Percentiles rank a stretch among this genome's conserved stretches.
Evolutionary conservation across 1,140 invertebrate species (phyloP).

Genomic region (Argopecten irradians): DNA sequence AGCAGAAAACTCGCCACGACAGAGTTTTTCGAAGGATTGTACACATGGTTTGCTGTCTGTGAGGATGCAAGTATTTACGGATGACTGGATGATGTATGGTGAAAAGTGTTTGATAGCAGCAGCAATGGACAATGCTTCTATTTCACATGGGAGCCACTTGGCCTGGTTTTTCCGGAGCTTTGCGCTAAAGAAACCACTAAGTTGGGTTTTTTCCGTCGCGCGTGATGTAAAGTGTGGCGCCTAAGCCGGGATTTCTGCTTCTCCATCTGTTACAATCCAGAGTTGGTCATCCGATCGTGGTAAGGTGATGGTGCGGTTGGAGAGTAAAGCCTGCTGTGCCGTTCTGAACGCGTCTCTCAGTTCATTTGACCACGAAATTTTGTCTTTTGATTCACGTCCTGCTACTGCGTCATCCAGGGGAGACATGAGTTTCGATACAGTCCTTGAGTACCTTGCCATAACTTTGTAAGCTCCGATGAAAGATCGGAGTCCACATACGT

Average conservation of each 20-base stretch:
- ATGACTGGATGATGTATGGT: slow-evolving; percentile 38
- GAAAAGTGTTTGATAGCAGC: slow-evolving; percentile 51
- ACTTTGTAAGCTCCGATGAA: slow-evolving; percentile 56
- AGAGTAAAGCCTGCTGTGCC: too few species aligned
- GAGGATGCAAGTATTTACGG: not conserved
- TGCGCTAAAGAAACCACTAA: slow-evolving; percentile 53
- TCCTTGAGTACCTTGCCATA: slow-evolving; percentile 25
- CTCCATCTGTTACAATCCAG: too few species aligned
- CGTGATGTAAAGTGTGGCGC: not conserved
- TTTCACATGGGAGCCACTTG: slow-evolving; percentile 53
- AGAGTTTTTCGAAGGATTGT: slow-evolving; percentile 38
- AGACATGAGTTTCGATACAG: too few species aligned
- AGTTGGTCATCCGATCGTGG: too few species aligned
- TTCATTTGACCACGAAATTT: too few species aligned
- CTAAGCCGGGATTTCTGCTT: too few species aligned
- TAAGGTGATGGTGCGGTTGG: too few species aligned
- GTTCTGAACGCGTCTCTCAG: too few species aligned
- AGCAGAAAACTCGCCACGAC: not conserved
- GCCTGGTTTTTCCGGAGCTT: too few species aligned
- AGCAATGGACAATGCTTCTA: slow-evolving; percentile 50
- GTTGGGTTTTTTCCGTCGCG: not conserved
- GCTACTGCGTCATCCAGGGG: too few species aligned
- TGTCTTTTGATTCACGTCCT: too few species aligned
- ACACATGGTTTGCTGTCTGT: slow-evolving; percentile 45
- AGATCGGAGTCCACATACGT: slow-evolving; percentile 42